These are phyloP conservation scores for Tor tambroides DNA, from an alignment of 2,113 vertebrate species.

Conservation along the genomic window DNA sequence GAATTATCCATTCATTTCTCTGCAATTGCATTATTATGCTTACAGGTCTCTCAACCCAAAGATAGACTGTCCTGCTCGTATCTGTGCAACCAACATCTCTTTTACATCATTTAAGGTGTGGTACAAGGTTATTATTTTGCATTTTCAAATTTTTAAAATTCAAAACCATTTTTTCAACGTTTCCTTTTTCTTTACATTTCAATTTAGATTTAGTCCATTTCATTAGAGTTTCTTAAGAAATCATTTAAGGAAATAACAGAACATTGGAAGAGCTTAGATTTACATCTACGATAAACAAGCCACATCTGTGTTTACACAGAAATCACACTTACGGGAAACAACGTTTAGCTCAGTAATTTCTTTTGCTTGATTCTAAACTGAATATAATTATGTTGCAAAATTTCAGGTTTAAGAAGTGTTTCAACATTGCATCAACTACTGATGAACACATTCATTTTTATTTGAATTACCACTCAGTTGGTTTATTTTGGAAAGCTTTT, in stretches of 20 bases:
- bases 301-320: neutral
- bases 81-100: neutral
- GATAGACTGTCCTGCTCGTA: too few species aligned
- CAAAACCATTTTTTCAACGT: neutral
- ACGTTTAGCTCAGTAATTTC: neutral
- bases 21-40: neutral
- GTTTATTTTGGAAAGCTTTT: too few species aligned
- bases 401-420: too few species aligned
- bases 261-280: neutral
- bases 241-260: neutral
- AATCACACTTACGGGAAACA: neutral
- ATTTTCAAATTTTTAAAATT: neutral
- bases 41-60: neutral
- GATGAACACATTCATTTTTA: too few species aligned
- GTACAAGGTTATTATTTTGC: neutral
- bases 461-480: too few species aligned
- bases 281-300: neutral
- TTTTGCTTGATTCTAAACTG: neutral
- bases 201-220: neutral
- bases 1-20: slow-evolving; percentile 24
- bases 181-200: neutral
- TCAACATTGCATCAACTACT: too few species aligned
- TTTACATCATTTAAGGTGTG: neutral
- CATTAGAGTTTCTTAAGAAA: neutral
- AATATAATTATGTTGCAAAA: too few species aligned